Percentiles rank a stretch among this genome's conserved stretches.
Conservation (phyloP, 2,797 vertebrate genomes). For the Tenualosa ilisha region DNA sequence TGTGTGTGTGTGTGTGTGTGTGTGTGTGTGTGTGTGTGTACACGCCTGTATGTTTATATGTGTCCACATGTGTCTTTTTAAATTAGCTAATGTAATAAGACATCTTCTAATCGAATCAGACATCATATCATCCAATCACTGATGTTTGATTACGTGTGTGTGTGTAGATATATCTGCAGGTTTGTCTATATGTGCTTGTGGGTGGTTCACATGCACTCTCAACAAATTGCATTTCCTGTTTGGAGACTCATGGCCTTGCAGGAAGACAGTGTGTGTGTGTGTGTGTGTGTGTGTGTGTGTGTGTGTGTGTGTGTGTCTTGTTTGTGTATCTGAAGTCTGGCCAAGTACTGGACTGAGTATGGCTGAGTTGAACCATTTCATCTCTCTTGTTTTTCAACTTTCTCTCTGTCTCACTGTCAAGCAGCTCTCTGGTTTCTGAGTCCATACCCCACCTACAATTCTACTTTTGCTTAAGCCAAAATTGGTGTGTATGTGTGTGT, state of each 20-base stretch:
- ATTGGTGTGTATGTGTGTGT: not conserved
- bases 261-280: not conserved
- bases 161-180: not conserved
- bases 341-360: not conserved
- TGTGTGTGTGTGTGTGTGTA: constrained; percentile 8
- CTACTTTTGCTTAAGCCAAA: not conserved
- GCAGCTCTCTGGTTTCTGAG: not conserved
- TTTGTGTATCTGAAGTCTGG: not conserved
- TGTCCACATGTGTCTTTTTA: not conserved
- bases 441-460: not conserved
- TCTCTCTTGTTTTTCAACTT: not conserved
- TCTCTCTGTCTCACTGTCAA: not conserved
- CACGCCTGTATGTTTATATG: not conserved
- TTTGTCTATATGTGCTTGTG: constrained; percentile 1
- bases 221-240: constrained; percentile 23
- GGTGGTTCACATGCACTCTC: constrained; percentile 12
- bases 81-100: constrained; percentile 23
- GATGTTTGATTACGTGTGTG: constrained; percentile 5
- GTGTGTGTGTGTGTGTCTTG: not conserved
- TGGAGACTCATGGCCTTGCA: constrained; percentile 7
- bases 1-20: constrained; percentile 5
- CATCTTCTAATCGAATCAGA: constrained; percentile 9
- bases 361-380: not conserved
- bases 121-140: constrained; percentile 17
- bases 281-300: constrained; percentile 16